These are phyloP conservation scores for Darevskia nairensis DNA, from an alignment of 2,797 vertebrate genomes.

Conservation along the genomic window DNA sequence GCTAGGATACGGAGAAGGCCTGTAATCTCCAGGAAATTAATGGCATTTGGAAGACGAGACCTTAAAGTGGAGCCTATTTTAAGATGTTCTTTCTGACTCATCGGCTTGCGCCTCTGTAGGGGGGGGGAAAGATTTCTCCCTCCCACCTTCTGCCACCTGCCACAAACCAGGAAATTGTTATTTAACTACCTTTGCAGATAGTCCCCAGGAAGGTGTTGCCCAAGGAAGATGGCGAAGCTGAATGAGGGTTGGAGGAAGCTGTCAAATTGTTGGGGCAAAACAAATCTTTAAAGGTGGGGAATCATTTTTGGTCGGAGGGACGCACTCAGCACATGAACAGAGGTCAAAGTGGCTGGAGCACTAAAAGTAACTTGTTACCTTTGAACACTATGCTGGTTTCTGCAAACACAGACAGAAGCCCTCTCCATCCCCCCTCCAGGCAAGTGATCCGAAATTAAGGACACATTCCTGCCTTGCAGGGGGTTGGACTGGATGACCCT, in stretches of 20 bases:
- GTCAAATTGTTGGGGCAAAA: neutral
- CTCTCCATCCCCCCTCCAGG: too few species aligned
- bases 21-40: constrained; percentile 75
- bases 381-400: too few species aligned
- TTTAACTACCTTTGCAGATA: neutral
- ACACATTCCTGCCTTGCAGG: too few species aligned
- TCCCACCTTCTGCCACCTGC: neutral
- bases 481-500: too few species aligned
- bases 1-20: constrained; percentile 72
- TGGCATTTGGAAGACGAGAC: constrained; percentile 69
- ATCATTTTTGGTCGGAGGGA: too few species aligned
- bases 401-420: too few species aligned
- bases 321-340: too few species aligned
- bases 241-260: neutral
- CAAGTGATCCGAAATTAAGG: too few species aligned
- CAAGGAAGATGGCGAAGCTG: neutral
- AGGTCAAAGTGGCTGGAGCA: too few species aligned
- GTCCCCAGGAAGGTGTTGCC: neutral
- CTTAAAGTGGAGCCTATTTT: constrained; percentile 71
- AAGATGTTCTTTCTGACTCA: constrained; percentile 65
- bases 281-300: neutral
- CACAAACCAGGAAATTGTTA: neutral
- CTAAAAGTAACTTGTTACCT: too few species aligned
- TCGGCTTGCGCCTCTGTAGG: constrained; percentile 51
- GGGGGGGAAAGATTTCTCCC: constrained; percentile 23